Evolutionary conservation across 1,140 invertebrate genomes (phyloP).

Genomic region (Achroia grisella): DNA sequence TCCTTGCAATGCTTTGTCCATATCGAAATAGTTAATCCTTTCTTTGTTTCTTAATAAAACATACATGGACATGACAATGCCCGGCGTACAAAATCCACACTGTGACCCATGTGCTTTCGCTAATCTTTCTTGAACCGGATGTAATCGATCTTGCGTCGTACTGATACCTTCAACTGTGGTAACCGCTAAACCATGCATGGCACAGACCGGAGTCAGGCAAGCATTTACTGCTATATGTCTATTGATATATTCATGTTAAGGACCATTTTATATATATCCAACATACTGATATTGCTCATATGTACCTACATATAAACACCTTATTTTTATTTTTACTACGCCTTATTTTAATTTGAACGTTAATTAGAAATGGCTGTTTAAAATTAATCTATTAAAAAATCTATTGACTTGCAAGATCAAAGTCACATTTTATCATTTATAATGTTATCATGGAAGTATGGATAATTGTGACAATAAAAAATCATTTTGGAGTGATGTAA

Average conservation of each 20-base stretch:
- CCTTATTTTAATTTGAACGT: too few species aligned
- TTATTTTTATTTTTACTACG: too few species aligned
- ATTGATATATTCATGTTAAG: slow-evolving; percentile 17
- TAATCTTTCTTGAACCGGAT: slow-evolving; percentile 90
- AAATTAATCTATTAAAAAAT: too few species aligned
- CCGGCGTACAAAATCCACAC: slow-evolving; percentile 94
- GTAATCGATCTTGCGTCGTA: slow-evolving; percentile 80
- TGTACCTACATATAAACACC: too few species aligned
- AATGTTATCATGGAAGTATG: too few species aligned
- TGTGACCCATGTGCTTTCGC: slow-evolving; percentile 92
- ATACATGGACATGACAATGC: slow-evolving; percentile 97
- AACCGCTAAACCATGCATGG: slow-evolving; percentile 88
- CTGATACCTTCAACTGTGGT: slow-evolving; percentile 94
- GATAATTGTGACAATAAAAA: too few species aligned
- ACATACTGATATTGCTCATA: background rate
- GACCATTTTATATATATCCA: background rate
- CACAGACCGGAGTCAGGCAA: slow-evolving; percentile 88
- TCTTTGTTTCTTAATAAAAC: slow-evolving; percentile 80
- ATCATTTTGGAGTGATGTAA: too few species aligned
- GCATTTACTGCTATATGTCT: slow-evolving; percentile 94
- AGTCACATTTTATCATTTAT: too few species aligned
- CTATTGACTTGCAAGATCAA: too few species aligned
- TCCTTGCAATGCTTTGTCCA: slow-evolving; percentile 90
- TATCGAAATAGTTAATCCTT: slow-evolving; percentile 76
- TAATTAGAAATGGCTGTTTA: too few species aligned